Conservation (phyloP, 2,888 invertebrate genomes). For the Tetropium fuscum region DNA sequence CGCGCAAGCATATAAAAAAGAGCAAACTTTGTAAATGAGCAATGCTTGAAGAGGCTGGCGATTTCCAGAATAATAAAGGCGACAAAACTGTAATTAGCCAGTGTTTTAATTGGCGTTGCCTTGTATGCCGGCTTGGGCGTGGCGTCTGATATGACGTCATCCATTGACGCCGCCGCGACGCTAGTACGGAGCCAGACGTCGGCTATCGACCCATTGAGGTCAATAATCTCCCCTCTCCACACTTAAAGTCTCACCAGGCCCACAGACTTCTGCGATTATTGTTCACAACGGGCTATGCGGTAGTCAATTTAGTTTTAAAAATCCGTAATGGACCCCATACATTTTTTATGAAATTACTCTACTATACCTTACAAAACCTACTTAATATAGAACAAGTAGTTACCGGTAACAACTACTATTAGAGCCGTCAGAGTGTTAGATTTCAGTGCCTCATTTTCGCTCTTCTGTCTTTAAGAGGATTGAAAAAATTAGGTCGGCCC, state of each 20-base stretch:
- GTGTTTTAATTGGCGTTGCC: constrained; percentile 28
- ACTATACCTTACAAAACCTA: too few relatives aligned
- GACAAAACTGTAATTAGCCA: constrained; percentile 24
- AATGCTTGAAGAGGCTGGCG: constrained; percentile 4
- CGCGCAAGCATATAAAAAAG: constrained; percentile 4
- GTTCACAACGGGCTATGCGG: too few relatives aligned
- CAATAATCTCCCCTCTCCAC: constrained; percentile 49
- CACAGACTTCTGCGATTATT: constrained; percentile 17
- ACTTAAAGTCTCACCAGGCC: constrained; percentile 7
- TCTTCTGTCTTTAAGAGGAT: too few relatives aligned
- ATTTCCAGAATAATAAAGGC: constrained; percentile 19
- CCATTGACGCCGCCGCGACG: constrained; percentile 65
- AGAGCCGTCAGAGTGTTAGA: too few relatives aligned
- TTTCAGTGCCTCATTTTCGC: too few relatives aligned
- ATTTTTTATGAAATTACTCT: too few relatives aligned
- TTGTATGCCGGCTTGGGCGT: constrained; percentile 51
- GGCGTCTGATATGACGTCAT: constrained; percentile 69
- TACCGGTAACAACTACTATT: too few relatives aligned
- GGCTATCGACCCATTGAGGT: constrained; percentile 57
- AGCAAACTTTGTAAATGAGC: constrained; percentile 21
- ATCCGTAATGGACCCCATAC: too few relatives aligned
- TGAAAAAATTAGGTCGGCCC: too few relatives aligned
- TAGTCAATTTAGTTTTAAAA: too few relatives aligned
- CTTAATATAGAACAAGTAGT: too few relatives aligned
- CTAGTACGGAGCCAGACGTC: constrained; percentile 61